Evolutionary conservation across 2,888 invertebrate genomes (phyloP).

Genomic region (Mesorhabditis sp.): DNA sequence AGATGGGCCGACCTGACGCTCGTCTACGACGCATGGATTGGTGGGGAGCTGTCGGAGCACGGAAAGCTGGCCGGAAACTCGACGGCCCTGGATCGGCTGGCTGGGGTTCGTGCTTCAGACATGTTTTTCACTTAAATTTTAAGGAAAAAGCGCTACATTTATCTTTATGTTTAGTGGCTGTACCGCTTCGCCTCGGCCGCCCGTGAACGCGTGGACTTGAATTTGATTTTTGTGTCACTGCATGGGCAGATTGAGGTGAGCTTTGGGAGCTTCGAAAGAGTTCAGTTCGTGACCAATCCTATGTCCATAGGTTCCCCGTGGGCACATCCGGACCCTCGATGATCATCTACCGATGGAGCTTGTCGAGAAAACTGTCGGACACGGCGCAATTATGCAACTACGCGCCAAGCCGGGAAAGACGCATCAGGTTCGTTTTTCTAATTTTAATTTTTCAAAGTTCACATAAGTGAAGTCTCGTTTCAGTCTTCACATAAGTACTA

Average conservation of each 20-base stretch:
- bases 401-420: slow-evolving; percentile 35
- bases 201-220: slow-evolving; percentile 36
- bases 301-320: background rate
- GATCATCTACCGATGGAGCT: slow-evolving; percentile 42
- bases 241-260: slow-evolving; percentile 35
- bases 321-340: slow-evolving; percentile 26
- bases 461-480: too few species aligned
- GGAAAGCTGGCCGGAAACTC: slow-evolving; percentile 18
- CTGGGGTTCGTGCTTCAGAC: too few species aligned
- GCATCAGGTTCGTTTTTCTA: too few species aligned
- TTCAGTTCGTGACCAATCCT: too few species aligned
- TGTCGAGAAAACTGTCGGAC: slow-evolving; percentile 34
- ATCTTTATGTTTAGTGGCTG: slow-evolving; percentile 23
- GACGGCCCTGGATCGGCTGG: background rate
- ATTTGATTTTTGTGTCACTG: slow-evolving; percentile 38
- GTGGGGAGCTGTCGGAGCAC: slow-evolving; percentile 25
- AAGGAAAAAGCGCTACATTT: too few species aligned
- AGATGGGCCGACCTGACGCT: slow-evolving; percentile 36
- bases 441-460: slow-evolving; percentile 15
- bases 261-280: background rate
- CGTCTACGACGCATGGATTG: slow-evolving; percentile 32
- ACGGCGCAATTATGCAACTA: slow-evolving; percentile 41
- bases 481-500: too few species aligned
- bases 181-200: slow-evolving; percentile 32
- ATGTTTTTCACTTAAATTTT: too few species aligned